These are phyloP conservation scores for Syrphus vitripennis DNA, from an alignment of 2,888 invertebrate genomes.

Conservation along the genomic window DNA sequence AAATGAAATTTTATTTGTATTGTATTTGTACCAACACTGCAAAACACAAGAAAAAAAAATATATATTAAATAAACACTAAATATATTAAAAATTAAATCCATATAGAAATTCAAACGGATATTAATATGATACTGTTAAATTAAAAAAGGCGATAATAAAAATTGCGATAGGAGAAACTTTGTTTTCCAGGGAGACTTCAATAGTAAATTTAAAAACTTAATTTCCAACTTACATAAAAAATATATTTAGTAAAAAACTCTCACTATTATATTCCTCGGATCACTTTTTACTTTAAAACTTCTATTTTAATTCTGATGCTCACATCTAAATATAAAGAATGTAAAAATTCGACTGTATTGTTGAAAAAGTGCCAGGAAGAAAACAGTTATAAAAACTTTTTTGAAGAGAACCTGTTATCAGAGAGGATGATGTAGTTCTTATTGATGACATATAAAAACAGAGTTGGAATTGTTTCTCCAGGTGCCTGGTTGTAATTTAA, in stretches of 20 bases:
- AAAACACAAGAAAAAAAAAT: conserved; percentile 1
- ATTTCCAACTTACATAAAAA: neutral
- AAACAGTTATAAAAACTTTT: neutral
- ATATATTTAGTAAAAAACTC: too few species aligned
- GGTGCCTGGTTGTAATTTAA: neutral
- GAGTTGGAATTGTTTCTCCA: neutral
- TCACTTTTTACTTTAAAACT: too few species aligned
- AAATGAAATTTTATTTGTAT: conserved; percentile 73
- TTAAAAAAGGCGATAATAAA: too few species aligned
- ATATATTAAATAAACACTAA: neutral
- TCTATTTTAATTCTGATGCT: too few species aligned
- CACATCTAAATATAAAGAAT: neutral
- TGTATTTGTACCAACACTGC: conserved; percentile 72
- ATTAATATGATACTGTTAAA: neutral
- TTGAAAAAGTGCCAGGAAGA: neutral
- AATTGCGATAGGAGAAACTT: too few species aligned
- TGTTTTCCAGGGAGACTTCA: too few species aligned
- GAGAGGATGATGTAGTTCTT: neutral
- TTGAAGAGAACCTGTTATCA: neutral
- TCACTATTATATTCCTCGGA: too few species aligned
- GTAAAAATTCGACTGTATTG: neutral
- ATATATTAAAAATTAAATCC: neutral
- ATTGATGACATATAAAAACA: neutral
- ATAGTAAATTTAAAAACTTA: neutral
- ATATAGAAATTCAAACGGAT: neutral